These are phyloP conservation scores for Diprion similis DNA, from an alignment of 1,140 invertebrate species.

Conservation along the genomic window DNA sequence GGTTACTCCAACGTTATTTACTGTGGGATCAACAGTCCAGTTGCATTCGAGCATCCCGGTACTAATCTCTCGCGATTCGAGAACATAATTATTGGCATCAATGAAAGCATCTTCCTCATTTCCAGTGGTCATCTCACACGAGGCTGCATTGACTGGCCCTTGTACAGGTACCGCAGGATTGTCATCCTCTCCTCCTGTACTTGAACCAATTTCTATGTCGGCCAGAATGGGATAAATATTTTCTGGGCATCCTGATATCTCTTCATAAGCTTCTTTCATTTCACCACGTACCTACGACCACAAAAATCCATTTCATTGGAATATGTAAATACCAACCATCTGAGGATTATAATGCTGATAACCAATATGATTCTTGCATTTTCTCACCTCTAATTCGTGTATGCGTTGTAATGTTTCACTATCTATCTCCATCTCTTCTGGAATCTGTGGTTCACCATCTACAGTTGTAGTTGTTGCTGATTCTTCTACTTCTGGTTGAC, in stretches of 20 bases:
- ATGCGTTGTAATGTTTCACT: conserved; percentile 58
- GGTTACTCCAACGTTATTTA: conserved; percentile 46
- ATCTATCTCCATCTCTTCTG: conserved; percentile 58
- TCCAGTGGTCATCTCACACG: conserved; percentile 42
- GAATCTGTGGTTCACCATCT: conserved; percentile 51
- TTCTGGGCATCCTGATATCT: conserved; percentile 57
- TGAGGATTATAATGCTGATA: background rate
- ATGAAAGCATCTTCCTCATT: conserved; percentile 57
- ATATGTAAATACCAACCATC: background rate
- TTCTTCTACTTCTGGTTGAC: conserved; percentile 28
- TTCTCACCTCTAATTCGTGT: conserved; percentile 53
- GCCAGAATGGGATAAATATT: conserved; percentile 59
- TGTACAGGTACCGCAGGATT: conserved; percentile 30
- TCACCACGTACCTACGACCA: conserved; percentile 51
- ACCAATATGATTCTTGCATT: background rate
- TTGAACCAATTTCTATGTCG: conserved; percentile 55
- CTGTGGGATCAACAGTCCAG: conserved; percentile 54
- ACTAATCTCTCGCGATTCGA: conserved; percentile 29
- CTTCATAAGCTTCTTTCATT: conserved; percentile 58
- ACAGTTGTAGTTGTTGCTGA: conserved; percentile 10
- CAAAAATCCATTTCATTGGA: conserved; percentile 9
- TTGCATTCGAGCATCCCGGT: conserved; percentile 59
- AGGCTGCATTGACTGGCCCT: conserved; percentile 37
- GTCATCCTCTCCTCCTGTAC: conserved; percentile 42
- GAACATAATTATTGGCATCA: conserved; percentile 60